phyloP scores from a whole-genome alignment of 35 echinoderm and acorn worm species.

The Eucidaris tribuloides region DNA sequence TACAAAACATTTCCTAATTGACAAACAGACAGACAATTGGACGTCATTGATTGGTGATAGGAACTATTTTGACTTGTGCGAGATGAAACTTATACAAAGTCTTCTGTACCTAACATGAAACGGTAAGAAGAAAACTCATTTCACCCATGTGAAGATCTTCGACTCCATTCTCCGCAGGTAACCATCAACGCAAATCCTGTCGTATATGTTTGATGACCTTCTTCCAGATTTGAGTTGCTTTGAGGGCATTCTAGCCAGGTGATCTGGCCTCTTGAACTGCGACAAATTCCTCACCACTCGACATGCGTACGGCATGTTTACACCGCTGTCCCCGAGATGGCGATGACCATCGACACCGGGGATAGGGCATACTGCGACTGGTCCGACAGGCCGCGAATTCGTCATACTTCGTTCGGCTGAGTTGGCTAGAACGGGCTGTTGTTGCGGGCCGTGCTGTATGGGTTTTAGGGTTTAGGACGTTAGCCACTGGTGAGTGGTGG shows the following conservation, averaged over 20 bases:
- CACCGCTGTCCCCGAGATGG: slow-evolving; percentile 85
- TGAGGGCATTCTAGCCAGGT: slow-evolving; percentile 38
- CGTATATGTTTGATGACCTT: slow-evolving; percentile 80
- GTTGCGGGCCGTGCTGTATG: neutral
- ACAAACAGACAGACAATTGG: too few relatives aligned
- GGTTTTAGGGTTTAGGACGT: neutral
- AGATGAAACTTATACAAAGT: too few relatives aligned
- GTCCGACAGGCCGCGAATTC: slow-evolving; percentile 8
- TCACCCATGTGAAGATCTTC: slow-evolving; percentile 93
- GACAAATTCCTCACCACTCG: slow-evolving; percentile 74
- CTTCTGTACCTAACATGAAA: neutral
- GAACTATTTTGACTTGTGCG: too few relatives aligned
- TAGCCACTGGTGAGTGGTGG: neutral
- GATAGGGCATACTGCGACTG: slow-evolving; percentile 3
- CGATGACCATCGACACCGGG: slow-evolving; percentile 67
- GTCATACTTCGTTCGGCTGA: slow-evolving; percentile 21
- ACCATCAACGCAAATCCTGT: slow-evolving; percentile 88
- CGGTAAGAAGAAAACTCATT: neutral
- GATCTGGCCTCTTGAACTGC: slow-evolving; percentile 18
- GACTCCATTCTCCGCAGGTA: slow-evolving; percentile 94
- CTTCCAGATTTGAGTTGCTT: slow-evolving; percentile 31
- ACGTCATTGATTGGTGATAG: too few relatives aligned
- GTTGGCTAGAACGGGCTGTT: neutral
- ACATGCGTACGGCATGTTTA: slow-evolving; percentile 71
- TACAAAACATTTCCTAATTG: too few relatives aligned